phyloP scores from a whole-genome alignment of 1,140 invertebrate species.

The Sipha flava region DNA sequence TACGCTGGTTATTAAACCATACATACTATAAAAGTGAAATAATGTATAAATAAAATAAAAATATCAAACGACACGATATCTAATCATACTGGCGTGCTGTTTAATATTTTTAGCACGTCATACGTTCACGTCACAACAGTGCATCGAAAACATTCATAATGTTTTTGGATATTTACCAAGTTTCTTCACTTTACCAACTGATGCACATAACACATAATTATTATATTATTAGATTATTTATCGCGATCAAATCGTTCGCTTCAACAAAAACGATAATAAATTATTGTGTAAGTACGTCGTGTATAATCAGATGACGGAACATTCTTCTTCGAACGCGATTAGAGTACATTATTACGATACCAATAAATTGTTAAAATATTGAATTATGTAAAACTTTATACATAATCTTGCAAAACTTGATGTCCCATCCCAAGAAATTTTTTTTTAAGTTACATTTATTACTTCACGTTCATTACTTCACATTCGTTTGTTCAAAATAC shows the following conservation, averaged over 20 bases:
- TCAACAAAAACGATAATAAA: background rate
- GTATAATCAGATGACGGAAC: too few relatives aligned
- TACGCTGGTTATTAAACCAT: background rate
- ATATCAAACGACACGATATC: too few relatives aligned
- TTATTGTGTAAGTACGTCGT: background rate
- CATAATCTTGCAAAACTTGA: too few relatives aligned
- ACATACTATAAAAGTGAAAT: background rate
- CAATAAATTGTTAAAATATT: too few relatives aligned
- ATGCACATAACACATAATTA: background rate
- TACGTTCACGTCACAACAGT: background rate
- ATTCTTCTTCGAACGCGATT: too few relatives aligned
- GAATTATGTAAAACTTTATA: too few relatives aligned
- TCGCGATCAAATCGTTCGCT: background rate
- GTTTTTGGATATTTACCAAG: slow-evolving; percentile 13
- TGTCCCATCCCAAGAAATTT: too few relatives aligned
- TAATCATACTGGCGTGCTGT: too few relatives aligned
- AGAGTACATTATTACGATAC: background rate
- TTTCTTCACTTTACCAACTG: background rate
- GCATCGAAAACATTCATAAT: background rate
- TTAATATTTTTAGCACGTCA: background rate
- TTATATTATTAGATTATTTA: background rate
- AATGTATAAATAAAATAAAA: background rate
- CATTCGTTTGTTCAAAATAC: too few relatives aligned
- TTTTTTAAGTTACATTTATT: too few relatives aligned
- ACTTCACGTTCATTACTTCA: too few relatives aligned